These are phyloP conservation scores for Lordiphosa fenestrarum DNA, from an alignment of 2,888 invertebrate species.

Conservation along the genomic window DNA sequence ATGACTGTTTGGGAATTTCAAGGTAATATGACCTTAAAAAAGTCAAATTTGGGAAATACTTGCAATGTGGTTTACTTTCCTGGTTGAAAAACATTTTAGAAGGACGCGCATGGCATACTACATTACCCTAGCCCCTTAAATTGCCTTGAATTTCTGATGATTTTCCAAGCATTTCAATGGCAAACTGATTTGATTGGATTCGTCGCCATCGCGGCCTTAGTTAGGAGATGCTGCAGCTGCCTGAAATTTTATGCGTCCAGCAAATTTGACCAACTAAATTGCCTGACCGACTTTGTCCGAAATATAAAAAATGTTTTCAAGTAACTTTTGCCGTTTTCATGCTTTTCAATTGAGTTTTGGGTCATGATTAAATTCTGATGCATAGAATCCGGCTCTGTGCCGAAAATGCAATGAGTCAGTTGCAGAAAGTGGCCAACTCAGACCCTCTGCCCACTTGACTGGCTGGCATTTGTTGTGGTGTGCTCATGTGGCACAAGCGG, in stretches of 20 bases:
- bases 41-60: too few species aligned
- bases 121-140: too few species aligned
- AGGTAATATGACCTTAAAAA: too few species aligned
- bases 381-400: constrained; percentile 18
- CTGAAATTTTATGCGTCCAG: constrained; percentile 2
- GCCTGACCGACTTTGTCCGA: constrained; percentile 9
- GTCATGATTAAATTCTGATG: constrained; percentile 68
- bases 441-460: constrained; percentile 2
- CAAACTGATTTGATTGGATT: too few species aligned
- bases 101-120: too few species aligned
- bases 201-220: too few species aligned
- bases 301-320: constrained; percentile 7
- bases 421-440: constrained; percentile 38
- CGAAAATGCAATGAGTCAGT: constrained; percentile 55
- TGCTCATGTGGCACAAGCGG: constrained; percentile 38
- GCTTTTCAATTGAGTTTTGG: constrained; percentile 40
- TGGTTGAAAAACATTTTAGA: too few species aligned
- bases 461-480: constrained; percentile 55
- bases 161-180: too few species aligned
- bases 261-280: constrained; percentile 2
- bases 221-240: constrained; percentile 1
- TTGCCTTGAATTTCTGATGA: too few species aligned
- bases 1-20: too few species aligned
- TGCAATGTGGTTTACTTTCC: too few species aligned
- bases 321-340: constrained; percentile 46